Base-by-base conservation (phyloP, 1,140 invertebrate genomes). In the Caerostris extrusa region DNA sequence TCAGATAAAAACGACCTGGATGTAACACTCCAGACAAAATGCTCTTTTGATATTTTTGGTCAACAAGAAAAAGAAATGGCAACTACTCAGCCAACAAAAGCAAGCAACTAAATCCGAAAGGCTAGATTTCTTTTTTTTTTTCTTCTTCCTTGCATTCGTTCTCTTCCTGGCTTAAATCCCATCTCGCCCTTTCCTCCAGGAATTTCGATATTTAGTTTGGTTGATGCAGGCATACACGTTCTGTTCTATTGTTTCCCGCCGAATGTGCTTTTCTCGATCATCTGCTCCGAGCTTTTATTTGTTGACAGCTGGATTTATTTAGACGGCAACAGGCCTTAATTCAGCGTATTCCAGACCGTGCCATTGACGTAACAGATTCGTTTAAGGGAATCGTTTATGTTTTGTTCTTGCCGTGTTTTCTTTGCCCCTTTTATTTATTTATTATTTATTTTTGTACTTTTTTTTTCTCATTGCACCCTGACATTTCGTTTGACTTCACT, bases 11-110 rank as follows among this genome's bases (percentile, higher is more conserved):
- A 34, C 71, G 71, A 77, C 71, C 71, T 50, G 71, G 6, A 50
- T 77, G 34, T 77, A 77, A 50, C 71, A 77, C 71, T 77, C 50
- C 50, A 77, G 34, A 77, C 71, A 12, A 77, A 53, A 77, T 77
- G 50, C 53, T 77, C 71, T 34, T 77, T 53, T 77, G 71, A 77
- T 77, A 77, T 77, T 77, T 77, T 77, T 77, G 71, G 71, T 77
- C 71, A 77, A 77, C 71, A 53, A 77, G 71, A 77, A 77, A 77
- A 77, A 77, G 71, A 77, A 77, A 77, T 19, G 71, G 71, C 71
- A 77, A 77, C 71, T 77, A 77, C 71, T 77, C 71, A 77, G 71
- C 71, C 71, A 77, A 77, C 71, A 77, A 77, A 77, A 77, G 71
- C 71, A 77, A 77, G 61, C 71, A 77, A 77, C 71, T 77, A 77